These are phyloP conservation scores for Eurystomus gularis DNA, from an alignment of 2,113 vertebrate genomes.

Conservation along the genomic window DNA sequence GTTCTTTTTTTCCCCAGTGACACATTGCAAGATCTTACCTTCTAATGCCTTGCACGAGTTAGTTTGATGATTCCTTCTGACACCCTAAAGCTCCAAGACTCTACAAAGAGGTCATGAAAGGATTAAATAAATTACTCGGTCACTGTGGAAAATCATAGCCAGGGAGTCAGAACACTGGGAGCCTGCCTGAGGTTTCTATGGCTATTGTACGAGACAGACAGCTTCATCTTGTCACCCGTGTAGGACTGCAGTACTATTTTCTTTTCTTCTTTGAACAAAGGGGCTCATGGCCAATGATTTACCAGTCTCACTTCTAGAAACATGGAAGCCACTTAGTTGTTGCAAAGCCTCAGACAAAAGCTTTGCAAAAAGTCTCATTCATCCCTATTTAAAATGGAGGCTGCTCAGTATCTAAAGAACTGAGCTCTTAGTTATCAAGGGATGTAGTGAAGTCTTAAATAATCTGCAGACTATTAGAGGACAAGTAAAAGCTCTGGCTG, in stretches of 20 bases:
- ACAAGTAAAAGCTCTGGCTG: not conserved
- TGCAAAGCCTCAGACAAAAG: not conserved
- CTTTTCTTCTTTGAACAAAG: not conserved
- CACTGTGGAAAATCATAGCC: not conserved
- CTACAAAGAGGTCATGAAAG: not conserved
- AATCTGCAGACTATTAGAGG: not conserved
- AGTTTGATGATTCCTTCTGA: not conserved
- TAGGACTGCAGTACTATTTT: not conserved
- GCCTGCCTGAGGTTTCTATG: not conserved
- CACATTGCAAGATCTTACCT: not conserved
- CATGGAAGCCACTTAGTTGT: not conserved
- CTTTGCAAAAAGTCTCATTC: not conserved
- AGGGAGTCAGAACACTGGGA: not conserved
- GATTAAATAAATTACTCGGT: conserved; percentile 10
- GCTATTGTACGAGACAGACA: not conserved
- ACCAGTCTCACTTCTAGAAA: not conserved
- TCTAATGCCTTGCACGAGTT: not conserved
- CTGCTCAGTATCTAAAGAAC: not conserved
- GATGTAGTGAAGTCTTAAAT: not conserved
- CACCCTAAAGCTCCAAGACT: not conserved
- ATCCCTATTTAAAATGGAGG: not conserved
- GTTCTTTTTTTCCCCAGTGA: not conserved
- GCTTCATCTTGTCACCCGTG: not conserved
- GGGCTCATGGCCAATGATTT: not conserved
- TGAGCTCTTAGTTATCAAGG: not conserved